phyloP scores from a whole-genome alignment of 2,113 vertebrate genomes.

The Puntigrus tetrazona region DNA sequence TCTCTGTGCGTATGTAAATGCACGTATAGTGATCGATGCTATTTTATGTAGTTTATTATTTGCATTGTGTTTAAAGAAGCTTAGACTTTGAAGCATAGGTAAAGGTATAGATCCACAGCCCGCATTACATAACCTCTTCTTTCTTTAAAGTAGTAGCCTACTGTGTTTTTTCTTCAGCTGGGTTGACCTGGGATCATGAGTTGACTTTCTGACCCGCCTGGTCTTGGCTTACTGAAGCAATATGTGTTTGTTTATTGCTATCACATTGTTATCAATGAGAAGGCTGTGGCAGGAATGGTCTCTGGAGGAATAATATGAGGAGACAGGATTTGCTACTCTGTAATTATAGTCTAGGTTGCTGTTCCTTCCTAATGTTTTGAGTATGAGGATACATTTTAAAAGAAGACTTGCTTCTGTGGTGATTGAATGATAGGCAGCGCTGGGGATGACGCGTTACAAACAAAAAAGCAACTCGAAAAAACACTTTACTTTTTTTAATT shows the following conservation, averaged over 20 bases:
- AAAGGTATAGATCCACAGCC: background rate
- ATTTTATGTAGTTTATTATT: background rate
- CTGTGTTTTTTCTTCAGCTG: background rate
- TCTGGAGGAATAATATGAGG: background rate
- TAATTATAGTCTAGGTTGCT: background rate
- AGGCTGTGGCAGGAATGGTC: background rate
- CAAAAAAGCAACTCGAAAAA: too few relatives aligned
- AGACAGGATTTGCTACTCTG: background rate
- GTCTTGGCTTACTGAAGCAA: background rate
- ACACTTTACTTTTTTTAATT: too few relatives aligned
- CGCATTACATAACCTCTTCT: background rate
- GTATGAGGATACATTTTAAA: background rate
- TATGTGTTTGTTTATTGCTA: conserved; percentile 4
- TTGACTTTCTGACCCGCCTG: background rate
- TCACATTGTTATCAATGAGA: background rate
- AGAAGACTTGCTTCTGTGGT: background rate
- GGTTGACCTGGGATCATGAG: background rate
- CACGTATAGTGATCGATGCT: background rate
- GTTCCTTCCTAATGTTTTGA: background rate
- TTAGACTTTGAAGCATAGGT: background rate
- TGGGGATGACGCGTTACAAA: too few relatives aligned
- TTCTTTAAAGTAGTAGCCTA: background rate
- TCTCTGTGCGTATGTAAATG: background rate
- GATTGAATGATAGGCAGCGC: too few relatives aligned
- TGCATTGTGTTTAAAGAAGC: background rate